phyloP scores from a whole-genome alignment of 1,140 invertebrate genomes.

The Aphaenogaster ashmeadi region DNA sequence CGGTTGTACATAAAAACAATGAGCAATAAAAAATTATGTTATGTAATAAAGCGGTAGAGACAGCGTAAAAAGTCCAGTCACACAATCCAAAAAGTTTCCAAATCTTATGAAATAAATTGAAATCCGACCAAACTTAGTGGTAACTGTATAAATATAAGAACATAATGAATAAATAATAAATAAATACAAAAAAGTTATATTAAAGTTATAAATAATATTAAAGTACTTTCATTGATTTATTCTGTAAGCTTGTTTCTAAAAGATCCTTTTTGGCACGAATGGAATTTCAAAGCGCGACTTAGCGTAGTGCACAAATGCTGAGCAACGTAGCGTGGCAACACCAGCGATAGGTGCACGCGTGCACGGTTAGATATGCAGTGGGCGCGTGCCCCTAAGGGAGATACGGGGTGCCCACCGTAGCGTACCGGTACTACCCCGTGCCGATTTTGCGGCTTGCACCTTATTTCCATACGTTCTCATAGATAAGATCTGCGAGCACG shows the following conservation, averaged over 20 bases:
- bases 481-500: constrained; percentile 70
- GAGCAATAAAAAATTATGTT: no score
- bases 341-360: constrained; percentile 50
- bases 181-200: no score
- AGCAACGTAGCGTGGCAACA: constrained; percentile 19
- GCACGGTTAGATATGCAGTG: not conserved
- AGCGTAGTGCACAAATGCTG: not conserved
- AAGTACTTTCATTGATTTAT: not conserved
- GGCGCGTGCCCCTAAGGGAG: constrained; percentile 45
- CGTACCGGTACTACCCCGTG: constrained; percentile 24
- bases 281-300: constrained; percentile 2
- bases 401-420: constrained; percentile 25
- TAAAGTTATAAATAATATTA: not conserved
- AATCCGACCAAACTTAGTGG: no score
- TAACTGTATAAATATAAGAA: no score
- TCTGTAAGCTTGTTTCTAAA: not conserved
- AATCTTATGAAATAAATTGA: no score
- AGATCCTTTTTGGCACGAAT: not conserved
- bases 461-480: constrained; percentile 69
- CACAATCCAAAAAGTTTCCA: no score
- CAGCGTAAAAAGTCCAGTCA: no score
- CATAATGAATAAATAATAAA: no score
- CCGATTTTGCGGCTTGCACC: constrained; percentile 58
- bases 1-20: no score
- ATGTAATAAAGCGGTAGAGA: no score